These are phyloP conservation scores for Ypsolopha scabrella DNA, from an alignment of 2,888 invertebrate genomes.

Conservation along the genomic window DNA sequence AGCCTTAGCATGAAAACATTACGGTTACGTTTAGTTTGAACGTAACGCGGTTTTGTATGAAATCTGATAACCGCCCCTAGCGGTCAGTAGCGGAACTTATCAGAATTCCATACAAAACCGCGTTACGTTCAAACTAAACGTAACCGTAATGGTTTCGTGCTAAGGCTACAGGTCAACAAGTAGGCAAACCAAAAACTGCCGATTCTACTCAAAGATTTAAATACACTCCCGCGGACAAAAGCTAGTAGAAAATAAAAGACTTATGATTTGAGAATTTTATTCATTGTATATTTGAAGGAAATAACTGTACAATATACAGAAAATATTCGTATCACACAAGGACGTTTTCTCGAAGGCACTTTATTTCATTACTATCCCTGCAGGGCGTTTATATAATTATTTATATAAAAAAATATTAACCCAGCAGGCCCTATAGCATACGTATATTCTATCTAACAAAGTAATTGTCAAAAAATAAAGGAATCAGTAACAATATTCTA, in stretches of 20 bases:
- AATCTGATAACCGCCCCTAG: too few species aligned
- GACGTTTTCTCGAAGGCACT: conserved; percentile 60
- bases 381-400: background rate
- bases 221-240: too few species aligned
- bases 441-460: conserved; percentile 31
- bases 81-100: too few species aligned
- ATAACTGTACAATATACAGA: conserved; percentile 62
- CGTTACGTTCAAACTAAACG: too few species aligned
- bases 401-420: conserved; percentile 3
- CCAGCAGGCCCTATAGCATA: conserved; percentile 16
- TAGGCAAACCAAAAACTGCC: too few species aligned
- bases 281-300: conserved; percentile 61
- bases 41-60: too few species aligned
- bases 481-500: conserved; percentile 46
- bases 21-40: too few species aligned
- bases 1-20: too few species aligned
- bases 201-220: too few species aligned
- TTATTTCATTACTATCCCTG: background rate
- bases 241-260: background rate
- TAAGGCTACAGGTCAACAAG: too few species aligned
- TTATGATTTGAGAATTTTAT: conserved; percentile 8
- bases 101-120: too few species aligned
- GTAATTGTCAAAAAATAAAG: conserved; percentile 61
- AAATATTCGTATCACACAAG: conserved; percentile 63
- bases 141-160: too few species aligned